phyloP scores from a whole-genome alignment of 2,888 invertebrate genomes.

The Melinaea menophilus region DNA sequence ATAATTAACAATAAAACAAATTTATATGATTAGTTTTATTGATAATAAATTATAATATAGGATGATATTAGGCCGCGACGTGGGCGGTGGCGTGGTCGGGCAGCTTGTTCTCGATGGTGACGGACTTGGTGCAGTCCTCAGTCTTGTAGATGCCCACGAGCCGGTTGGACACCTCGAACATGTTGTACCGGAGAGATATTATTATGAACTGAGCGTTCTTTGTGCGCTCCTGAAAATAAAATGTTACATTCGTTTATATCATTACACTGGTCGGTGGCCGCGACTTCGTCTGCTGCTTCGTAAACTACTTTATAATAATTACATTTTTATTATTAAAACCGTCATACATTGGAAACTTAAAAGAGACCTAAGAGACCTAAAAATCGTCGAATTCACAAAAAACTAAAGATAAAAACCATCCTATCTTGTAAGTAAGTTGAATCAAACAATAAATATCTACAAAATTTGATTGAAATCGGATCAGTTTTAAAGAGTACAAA shows the following conservation, averaged over 20 bases:
- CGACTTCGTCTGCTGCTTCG: too few species aligned
- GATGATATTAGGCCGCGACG: slow-evolving; percentile 23
- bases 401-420: too few species aligned
- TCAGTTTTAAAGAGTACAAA: too few species aligned
- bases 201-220: slow-evolving; percentile 99
- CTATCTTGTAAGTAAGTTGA: too few species aligned
- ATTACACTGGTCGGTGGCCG: background rate
- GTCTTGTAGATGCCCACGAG: slow-evolving; percentile 98
- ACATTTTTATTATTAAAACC: too few species aligned
- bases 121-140: slow-evolving; percentile 89
- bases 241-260: slow-evolving; percentile 4
- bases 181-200: slow-evolving; percentile 96
- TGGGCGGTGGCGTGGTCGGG: slow-evolving; percentile 37
- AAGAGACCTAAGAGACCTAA: too few species aligned
- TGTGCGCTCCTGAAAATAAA: slow-evolving; percentile 86
- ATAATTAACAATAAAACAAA: background rate
- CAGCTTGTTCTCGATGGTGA: slow-evolving; percentile 79
- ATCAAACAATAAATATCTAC: too few species aligned
- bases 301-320: too few species aligned
- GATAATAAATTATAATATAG: background rate
- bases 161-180: slow-evolving; percentile 96
- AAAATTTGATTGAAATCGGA: too few species aligned
- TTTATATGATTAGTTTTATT: background rate
- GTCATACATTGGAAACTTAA: too few species aligned
- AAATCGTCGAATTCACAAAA: too few species aligned